Evolutionary conservation across 2,888 invertebrate genomes (phyloP), one percentile per base, ranked within the genome.

Genomic region (Salticus scenicus): DNA sequence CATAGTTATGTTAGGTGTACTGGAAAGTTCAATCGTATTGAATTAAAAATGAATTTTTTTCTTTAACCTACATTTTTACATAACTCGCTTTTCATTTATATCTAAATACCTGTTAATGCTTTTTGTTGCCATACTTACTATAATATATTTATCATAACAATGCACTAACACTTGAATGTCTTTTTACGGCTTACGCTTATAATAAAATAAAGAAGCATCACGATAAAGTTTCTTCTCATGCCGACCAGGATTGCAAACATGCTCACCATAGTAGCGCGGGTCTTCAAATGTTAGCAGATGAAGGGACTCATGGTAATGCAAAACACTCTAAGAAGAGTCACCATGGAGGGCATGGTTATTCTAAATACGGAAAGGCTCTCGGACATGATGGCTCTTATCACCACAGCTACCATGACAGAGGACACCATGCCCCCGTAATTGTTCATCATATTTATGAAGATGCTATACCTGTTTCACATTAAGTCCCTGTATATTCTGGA

Each of bases 131-230:
- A n/a, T n/a, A n/a, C n/a, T n/a, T n/a, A n/a, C n/a, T n/a, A n/a
- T n/a, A n/a, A n/a, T n/a, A n/a, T n/a, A n/a, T n/a, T n/a, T n/a
- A n/a, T n/a, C n/a, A n/a, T n/a, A n/a, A n/a, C n/a, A n/a, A n/a
- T n/a, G n/a, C n/a, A n/a, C n/a, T n/a, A n/a, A n/a, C n/a, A n/a
- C n/a, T n/a, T n/a, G n/a, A n/a, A n/a, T n/a, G n/a, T n/a, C n/a
- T n/a, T n/a, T n/a, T n/a, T n/a, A n/a, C n/a, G 82, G 72, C 83
- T 17, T 83, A 83, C 27, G 76, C 76, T 14, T 83, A 83, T 12
- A 77, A 83, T 51, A 75, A 83, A 17, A 72, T 83, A 5, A 83
- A 77, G 33, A 77, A 66, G 24, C 71, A 72, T 67, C 83, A 83
- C 28, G 83, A 83, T 31, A 83, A 83, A 24, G 83, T 76, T 7